Percentiles rank a stretch among this genome's conserved stretches.
phyloP scores from a whole-genome alignment of 2,888 invertebrate genomes.

The Volucella inanis region DNA sequence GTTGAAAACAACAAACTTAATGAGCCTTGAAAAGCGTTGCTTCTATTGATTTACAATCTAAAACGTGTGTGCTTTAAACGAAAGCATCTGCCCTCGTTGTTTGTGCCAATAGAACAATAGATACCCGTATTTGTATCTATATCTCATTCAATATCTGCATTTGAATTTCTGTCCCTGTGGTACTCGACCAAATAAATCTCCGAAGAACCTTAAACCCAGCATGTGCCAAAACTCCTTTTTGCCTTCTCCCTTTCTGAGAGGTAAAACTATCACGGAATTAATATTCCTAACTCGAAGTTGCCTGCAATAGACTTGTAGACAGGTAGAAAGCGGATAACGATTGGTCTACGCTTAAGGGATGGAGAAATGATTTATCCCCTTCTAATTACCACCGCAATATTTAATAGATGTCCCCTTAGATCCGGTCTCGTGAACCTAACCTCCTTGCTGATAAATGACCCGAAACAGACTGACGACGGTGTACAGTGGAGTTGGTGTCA shows the following conservation, averaged over 20 bases:
- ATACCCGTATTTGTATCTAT: too few relatives aligned
- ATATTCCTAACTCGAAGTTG: slow-evolving; percentile 50
- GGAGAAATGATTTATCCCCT: slow-evolving; percentile 56
- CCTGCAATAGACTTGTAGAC: slow-evolving; percentile 32
- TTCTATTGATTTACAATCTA: slow-evolving; percentile 62
- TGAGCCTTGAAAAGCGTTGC: slow-evolving; percentile 25
- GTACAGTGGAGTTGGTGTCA: background rate
- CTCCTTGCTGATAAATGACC: slow-evolving; percentile 30
- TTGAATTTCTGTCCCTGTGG: slow-evolving; percentile 4
- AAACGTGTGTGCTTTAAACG: slow-evolving; percentile 56
- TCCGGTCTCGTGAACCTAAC: slow-evolving; percentile 12
- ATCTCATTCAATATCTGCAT: background rate
- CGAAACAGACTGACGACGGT: slow-evolving; percentile 13
- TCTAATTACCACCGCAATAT: slow-evolving; percentile 64
- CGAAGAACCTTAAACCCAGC: slow-evolving; percentile 26
- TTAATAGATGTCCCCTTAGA: slow-evolving; percentile 43
- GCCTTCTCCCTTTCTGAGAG: background rate
- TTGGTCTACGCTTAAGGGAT: background rate
- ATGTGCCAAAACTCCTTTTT: slow-evolving; percentile 21
- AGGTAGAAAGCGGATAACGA: slow-evolving; percentile 28
- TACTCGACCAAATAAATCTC: slow-evolving; percentile 44
- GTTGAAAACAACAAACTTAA: slow-evolving; percentile 11
- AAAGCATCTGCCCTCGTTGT: slow-evolving; percentile 37
- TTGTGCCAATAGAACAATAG: background rate
- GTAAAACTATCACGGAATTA: slow-evolving; percentile 47